Conservation (phyloP, 1,140 invertebrate species). For the Camponotus pennsylvanicus region DNA sequence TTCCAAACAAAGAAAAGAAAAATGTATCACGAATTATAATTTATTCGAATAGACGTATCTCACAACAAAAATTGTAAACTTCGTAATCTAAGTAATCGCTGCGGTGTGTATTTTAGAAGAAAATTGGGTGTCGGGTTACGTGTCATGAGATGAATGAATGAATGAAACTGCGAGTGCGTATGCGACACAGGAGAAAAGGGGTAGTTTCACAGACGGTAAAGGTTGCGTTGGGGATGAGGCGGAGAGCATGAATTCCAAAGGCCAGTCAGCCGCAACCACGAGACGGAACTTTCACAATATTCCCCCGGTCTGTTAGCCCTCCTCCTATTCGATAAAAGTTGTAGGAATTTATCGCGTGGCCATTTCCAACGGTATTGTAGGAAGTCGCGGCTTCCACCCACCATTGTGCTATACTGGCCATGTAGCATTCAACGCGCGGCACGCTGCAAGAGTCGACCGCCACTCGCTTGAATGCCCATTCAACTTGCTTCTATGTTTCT, state of each 20-base stretch:
- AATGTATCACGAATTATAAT: background rate
- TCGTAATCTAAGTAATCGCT: background rate
- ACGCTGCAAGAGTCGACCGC: conserved; percentile 53
- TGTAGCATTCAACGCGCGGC: conserved; percentile 76
- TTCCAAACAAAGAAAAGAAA: background rate
- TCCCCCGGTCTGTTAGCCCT: conserved; percentile 75
- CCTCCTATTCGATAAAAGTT: conserved; percentile 80
- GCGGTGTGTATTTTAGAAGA: background rate
- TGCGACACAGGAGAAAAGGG: background rate
- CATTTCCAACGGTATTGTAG: conserved; percentile 79
- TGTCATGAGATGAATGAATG: conserved; percentile 3
- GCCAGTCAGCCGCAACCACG: conserved; percentile 58
- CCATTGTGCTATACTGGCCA: conserved; percentile 76
- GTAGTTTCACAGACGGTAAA: conserved; percentile 44
- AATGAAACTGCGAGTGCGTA: conserved; percentile 28
- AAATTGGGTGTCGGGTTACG: background rate
- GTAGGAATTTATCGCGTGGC: conserved; percentile 82
- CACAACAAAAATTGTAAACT: background rate
- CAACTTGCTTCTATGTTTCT: conserved; percentile 71
- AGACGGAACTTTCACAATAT: conserved; percentile 78
- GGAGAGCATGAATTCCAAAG: conserved; percentile 66
- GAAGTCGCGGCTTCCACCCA: conserved; percentile 72
- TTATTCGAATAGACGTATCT: background rate
- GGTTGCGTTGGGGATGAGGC: conserved; percentile 12
- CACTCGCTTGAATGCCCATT: conserved; percentile 64